These are phyloP conservation scores for Lineus longissimus DNA, from an alignment of 1,140 invertebrate species.

Conservation along the genomic window DNA sequence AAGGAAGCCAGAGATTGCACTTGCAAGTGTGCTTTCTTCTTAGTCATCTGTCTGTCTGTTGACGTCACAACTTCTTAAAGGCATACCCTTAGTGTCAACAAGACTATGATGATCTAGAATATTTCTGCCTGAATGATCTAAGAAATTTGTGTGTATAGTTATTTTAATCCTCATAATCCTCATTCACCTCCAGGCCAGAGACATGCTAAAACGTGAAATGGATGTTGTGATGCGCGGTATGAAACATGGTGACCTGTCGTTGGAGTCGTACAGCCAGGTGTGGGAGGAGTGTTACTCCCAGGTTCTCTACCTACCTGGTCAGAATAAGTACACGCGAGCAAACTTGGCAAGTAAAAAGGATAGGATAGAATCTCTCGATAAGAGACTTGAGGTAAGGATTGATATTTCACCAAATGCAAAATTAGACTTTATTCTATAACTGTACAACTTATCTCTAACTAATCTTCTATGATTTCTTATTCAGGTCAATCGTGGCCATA, in stretches of 20 bases:
- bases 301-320: conserved; percentile 81
- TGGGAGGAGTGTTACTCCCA: conserved; percentile 92
- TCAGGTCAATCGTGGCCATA: conserved; percentile 81
- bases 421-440: too few relatives aligned
- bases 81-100: too few relatives aligned
- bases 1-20: too few relatives aligned
- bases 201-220: conserved; percentile 78
- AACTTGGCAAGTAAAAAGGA: conserved; percentile 95
- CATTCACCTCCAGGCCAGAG: conserved; percentile 56
- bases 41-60: too few relatives aligned
- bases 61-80: too few relatives aligned
- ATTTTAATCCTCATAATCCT: too few relatives aligned
- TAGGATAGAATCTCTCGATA: conserved; percentile 86
- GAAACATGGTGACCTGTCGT: conserved; percentile 86
- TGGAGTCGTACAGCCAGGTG: conserved; percentile 90
- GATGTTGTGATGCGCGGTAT: conserved; percentile 85
- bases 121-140: too few relatives aligned
- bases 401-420: background rate
- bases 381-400: conserved; percentile 74
- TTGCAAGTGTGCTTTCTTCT: too few relatives aligned
- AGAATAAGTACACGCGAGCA: conserved; percentile 87
- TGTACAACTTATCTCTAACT: too few relatives aligned
- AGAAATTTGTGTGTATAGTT: too few relatives aligned
- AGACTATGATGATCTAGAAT: too few relatives aligned
- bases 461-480: conserved; percentile 6